These are phyloP conservation scores for Mimachlamys varia DNA, from an alignment of 2,888 invertebrate species.

Conservation along the genomic window DNA sequence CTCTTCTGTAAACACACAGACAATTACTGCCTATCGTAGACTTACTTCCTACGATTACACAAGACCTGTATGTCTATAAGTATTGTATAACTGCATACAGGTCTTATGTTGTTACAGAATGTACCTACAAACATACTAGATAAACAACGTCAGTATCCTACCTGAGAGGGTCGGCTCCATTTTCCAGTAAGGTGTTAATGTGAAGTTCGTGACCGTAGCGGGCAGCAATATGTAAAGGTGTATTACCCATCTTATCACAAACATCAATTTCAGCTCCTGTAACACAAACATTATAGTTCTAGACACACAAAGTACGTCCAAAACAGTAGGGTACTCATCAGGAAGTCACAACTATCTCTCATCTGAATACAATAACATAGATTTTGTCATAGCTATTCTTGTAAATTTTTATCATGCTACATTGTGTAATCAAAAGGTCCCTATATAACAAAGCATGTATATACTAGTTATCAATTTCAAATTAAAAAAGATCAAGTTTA, in stretches of 20 bases:
- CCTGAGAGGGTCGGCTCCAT: conserved; percentile 83
- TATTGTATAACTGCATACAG: too few species aligned
- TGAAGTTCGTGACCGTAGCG: conserved; percentile 85
- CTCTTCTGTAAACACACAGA: conserved; percentile 62
- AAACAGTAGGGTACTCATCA: neutral
- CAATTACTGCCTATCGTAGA: too few species aligned
- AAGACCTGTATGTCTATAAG: too few species aligned
- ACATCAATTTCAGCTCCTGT: conserved; percentile 83
- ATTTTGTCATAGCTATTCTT: too few species aligned
- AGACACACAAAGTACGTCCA: neutral
- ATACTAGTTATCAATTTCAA: neutral
- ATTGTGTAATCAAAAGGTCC: too few species aligned
- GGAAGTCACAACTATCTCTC: too few species aligned
- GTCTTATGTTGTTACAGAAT: too few species aligned
- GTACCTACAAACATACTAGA: conserved; percentile 59
- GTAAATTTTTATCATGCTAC: too few species aligned
- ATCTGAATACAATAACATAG: too few species aligned
- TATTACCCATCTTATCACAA: conserved; percentile 85
- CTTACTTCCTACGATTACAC: too few species aligned
- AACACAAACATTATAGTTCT: neutral
- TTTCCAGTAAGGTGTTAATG: conserved; percentile 83
- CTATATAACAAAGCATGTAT: neutral
- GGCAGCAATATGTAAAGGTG: conserved; percentile 86
- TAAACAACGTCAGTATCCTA: too few species aligned
- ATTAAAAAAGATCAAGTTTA: neutral